phyloP scores from a whole-genome alignment of 2,113 vertebrate genomes.

The Cettia cetti region DNA sequence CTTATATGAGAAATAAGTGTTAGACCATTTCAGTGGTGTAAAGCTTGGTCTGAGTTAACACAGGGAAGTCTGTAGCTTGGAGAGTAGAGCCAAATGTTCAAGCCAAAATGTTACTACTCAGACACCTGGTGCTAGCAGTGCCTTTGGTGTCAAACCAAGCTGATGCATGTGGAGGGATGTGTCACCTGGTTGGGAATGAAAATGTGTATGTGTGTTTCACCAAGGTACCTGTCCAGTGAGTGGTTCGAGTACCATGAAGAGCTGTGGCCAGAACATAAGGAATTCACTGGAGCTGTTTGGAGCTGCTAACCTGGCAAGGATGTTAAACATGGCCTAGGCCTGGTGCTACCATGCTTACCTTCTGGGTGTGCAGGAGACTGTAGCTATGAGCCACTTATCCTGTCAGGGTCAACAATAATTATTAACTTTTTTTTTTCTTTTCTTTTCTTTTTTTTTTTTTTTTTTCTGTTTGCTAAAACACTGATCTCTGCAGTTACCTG shows the following conservation, averaged over 20 bases:
- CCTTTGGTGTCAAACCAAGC: neutral
- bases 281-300: neutral
- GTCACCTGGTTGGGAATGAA: neutral
- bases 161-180: neutral
- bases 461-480: neutral
- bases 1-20: accelerated
- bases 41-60: neutral
- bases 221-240: neutral
- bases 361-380: accelerated
- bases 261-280: neutral
- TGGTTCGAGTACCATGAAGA: neutral
- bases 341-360: accelerated
- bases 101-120: neutral
- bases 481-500: neutral
- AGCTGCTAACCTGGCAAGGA: neutral
- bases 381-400: neutral
- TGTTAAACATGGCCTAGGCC: neutral
- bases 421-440: neutral
- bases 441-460: neutral
- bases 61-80: neutral
- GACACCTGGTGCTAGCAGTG: neutral
- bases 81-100: neutral
- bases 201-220: accelerated
- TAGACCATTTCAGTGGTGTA: neutral
- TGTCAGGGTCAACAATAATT: neutral